phyloP scores from a whole-genome alignment of 2,113 vertebrate genomes.

The Coptodon bakossiorum region DNA sequence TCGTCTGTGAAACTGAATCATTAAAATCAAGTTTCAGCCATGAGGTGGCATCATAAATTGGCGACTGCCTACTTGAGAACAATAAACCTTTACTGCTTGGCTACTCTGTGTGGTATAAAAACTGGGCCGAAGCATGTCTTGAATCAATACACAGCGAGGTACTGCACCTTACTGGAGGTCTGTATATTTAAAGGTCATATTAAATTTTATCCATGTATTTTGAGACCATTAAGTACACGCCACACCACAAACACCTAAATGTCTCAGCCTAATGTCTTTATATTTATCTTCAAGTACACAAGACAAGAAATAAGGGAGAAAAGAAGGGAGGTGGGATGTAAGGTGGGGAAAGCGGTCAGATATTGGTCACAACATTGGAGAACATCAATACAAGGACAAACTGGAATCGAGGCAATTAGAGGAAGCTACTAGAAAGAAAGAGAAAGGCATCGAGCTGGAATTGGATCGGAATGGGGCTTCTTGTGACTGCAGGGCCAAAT shows the following conservation, averaged over 20 bases:
- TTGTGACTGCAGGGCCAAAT: constrained; percentile 20
- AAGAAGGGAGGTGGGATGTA: neutral
- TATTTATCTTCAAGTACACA: neutral
- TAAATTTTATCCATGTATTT: neutral
- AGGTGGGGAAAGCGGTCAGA: neutral
- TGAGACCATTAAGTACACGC: neutral
- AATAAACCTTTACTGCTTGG: constrained; percentile 46
- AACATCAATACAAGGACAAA: constrained; percentile 2
- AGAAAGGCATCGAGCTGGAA: neutral
- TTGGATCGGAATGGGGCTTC: neutral
- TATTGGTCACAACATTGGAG: constrained; percentile 17
- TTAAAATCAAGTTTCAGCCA: constrained; percentile 46
- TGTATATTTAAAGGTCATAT: neutral
- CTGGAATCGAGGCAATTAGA: neutral
- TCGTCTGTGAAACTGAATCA: constrained; percentile 50
- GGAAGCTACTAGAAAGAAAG: neutral
- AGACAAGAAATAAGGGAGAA: neutral
- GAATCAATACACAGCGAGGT: constrained; percentile 38
- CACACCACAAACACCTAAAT: neutral
- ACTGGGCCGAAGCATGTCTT: neutral
- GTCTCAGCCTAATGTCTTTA: neutral
- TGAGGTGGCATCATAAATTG: constrained; percentile 41
- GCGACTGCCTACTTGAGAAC: constrained; percentile 23
- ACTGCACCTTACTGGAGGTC: neutral
- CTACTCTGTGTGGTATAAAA: constrained; percentile 38